Conservation (phyloP, 2,888 invertebrate species). For the Nudaria mundana region DNA sequence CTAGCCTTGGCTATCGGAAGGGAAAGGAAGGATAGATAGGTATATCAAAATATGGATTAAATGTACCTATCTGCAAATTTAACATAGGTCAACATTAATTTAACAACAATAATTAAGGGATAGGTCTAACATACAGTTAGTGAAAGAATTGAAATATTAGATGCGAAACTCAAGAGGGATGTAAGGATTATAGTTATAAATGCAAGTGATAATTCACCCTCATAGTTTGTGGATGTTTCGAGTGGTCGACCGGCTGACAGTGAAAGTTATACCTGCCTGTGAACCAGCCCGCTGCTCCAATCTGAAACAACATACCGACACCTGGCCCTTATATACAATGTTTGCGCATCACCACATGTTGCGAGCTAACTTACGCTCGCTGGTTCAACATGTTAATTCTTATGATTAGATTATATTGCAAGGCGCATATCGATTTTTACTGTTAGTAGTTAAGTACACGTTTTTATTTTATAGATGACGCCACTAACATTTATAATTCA, state of each 20-base stretch:
- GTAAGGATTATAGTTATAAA: constrained; percentile 37
- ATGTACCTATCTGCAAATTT: too few species aligned
- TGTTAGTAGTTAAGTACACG: too few species aligned
- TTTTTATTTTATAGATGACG: too few species aligned
- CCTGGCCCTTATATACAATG: constrained; percentile 56
- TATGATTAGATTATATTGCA: constrained; percentile 27
- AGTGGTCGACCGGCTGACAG: constrained; percentile 98
- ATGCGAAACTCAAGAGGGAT: too few species aligned
- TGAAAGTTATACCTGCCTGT: constrained; percentile 96
- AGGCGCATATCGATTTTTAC: constrained; percentile 19
- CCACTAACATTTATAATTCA: too few species aligned
- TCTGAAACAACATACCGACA: constrained; percentile 86
- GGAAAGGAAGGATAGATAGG: too few species aligned
- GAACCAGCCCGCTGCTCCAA: constrained; percentile 95
- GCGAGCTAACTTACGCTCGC: constrained; percentile 14
- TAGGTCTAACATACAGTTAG: too few species aligned
- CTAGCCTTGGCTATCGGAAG: background rate
- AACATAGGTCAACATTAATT: too few species aligned
- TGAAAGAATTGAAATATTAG: constrained; percentile 5
- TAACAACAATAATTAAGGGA: too few species aligned
- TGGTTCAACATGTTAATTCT: constrained; percentile 27
- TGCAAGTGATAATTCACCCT: constrained; percentile 86
- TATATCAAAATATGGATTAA: background rate
- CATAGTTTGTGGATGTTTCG: constrained; percentile 93
- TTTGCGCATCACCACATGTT: constrained; percentile 28